A percentile compares a stretch with the other conserved stretches of the same genome.
Evolutionary conservation across 2,888 invertebrate genomes (phyloP).

Genomic region (Lycophotia porphyrea): DNA sequence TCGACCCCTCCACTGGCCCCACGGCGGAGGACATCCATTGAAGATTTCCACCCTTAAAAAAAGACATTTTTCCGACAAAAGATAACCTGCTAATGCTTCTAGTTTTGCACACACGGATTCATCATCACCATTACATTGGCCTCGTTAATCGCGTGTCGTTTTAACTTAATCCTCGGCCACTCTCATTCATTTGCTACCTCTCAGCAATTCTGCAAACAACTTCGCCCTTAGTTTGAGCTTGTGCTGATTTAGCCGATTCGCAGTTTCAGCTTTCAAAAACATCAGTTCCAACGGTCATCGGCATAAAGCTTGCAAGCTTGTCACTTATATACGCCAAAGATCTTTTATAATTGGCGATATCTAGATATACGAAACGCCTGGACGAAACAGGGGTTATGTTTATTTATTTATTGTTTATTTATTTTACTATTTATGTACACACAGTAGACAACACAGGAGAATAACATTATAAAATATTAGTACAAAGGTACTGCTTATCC

Average conservation of each 20-base stretch:
- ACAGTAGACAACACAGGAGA: no score
- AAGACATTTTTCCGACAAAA: background rate
- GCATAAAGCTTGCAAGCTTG: background rate
- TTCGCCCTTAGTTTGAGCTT: background rate
- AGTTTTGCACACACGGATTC: background rate
- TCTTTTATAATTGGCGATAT: background rate
- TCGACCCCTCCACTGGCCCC: background rate
- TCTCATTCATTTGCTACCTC: background rate
- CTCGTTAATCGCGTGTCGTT: background rate
- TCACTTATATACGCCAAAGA: background rate
- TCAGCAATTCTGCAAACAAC: background rate
- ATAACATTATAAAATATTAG: no score
- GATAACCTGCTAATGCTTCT: background rate
- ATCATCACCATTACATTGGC: background rate
- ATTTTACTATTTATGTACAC: no score
- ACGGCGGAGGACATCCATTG: background rate
- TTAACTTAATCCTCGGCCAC: background rate
- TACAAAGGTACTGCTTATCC: no score
- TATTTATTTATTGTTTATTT: no score
- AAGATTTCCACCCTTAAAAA: background rate
- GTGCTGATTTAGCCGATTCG: background rate
- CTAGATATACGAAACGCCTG: background rate
- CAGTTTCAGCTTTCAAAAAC: background rate
- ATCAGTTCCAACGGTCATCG: background rate
- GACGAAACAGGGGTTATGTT: background rate